These are phyloP conservation scores for Drosophila mayri DNA, from an alignment of 1,140 invertebrate species.

Conservation along the genomic window DNA sequence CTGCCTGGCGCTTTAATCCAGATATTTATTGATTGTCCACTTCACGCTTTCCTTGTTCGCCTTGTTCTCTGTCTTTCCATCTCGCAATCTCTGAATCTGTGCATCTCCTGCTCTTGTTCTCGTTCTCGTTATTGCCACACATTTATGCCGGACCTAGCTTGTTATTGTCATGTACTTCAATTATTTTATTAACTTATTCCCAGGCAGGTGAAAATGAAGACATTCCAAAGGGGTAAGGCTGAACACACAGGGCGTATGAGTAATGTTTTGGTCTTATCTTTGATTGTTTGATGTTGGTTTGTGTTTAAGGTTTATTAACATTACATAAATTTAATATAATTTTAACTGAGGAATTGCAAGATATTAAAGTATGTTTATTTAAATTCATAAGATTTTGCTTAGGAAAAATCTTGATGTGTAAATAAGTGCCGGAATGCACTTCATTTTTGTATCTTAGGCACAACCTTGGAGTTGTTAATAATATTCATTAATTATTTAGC, in stretches of 20 bases:
- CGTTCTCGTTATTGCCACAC: constrained; percentile 42
- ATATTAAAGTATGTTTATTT: not conserved
- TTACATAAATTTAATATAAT: not conserved
- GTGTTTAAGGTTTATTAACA: not conserved
- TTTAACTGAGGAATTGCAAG: not conserved
- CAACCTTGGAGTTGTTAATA: not conserved
- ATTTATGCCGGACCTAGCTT: constrained; percentile 42
- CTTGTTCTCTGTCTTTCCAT: constrained; percentile 27
- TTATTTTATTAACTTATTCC: constrained; percentile 73
- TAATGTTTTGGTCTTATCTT: constrained; percentile 15
- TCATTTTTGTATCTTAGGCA: not conserved
- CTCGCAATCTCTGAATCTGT: constrained; percentile 8
- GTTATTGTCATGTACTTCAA: constrained; percentile 64
- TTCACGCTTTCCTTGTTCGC: constrained; percentile 75
- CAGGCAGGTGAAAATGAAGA: constrained; percentile 24
- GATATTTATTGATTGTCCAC: constrained; percentile 71
- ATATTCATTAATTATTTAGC: not conserved
- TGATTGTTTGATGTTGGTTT: not conserved
- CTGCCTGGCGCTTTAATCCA: constrained; percentile 37
- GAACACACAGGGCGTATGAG: constrained; percentile 39
- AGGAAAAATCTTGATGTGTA: not conserved
- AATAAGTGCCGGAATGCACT: not conserved
- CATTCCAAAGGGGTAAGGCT: constrained; percentile 11
- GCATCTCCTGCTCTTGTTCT: constrained; percentile 4
- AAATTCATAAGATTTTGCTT: not conserved